Evolutionary conservation across 2,113 vertebrate genomes (phyloP).

Genomic region (Boleophthalmus pectinirostris): DNA sequence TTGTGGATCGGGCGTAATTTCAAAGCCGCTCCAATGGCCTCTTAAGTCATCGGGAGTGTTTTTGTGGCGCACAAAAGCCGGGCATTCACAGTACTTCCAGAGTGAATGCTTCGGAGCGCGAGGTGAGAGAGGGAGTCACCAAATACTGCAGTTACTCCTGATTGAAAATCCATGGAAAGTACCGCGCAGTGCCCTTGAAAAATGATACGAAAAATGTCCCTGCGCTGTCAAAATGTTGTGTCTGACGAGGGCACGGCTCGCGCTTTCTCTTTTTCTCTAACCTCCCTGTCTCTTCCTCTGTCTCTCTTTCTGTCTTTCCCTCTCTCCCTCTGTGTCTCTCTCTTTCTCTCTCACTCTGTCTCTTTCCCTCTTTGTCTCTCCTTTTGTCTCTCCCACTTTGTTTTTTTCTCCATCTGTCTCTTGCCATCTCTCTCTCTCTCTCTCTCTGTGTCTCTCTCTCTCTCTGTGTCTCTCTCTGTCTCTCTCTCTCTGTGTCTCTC

Average conservation of each 20-base stretch:
- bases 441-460: too few species aligned
- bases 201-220: conserved; percentile 71
- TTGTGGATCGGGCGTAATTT: conserved; percentile 61
- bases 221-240: conserved; percentile 70
- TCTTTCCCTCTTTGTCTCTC: too few species aligned
- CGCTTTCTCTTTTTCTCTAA: not conserved
- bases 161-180: conserved; percentile 78
- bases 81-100: conserved; percentile 48
- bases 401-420: too few species aligned
- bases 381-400: conserved; percentile 20
- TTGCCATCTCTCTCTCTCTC: too few species aligned
- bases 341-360: too few species aligned
- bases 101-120: conserved; percentile 58
- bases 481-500: too few species aligned
- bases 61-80: conserved; percentile 65
- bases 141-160: conserved; percentile 76
- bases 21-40: conserved; percentile 64
- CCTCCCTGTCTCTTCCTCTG: not conserved
- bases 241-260: conserved; percentile 48
- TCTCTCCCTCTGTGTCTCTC: not conserved
- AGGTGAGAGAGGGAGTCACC: conserved; percentile 70
- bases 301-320: not conserved
- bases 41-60: conserved; percentile 70
- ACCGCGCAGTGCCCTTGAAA: conserved; percentile 67
- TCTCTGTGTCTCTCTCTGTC: too few species aligned